phyloP scores from a whole-genome alignment of 2,888 invertebrate species.

The Epistrophe grossulariae region DNA sequence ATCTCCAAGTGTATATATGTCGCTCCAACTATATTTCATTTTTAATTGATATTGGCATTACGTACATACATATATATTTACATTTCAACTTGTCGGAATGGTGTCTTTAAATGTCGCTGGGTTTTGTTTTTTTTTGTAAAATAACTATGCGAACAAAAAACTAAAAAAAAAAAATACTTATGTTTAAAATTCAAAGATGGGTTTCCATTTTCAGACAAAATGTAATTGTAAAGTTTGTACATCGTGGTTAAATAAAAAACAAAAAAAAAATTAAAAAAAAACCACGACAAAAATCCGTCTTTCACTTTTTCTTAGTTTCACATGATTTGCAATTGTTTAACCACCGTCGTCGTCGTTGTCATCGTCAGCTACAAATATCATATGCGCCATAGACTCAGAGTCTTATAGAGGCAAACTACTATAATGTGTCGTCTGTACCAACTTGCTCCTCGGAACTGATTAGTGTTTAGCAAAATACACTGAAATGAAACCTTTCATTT shows the following conservation, averaged over 20 bases:
- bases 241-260: background rate
- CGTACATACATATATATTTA: background rate
- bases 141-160: background rate
- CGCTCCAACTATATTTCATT: background rate
- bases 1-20: too few relatives aligned
- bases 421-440: background rate
- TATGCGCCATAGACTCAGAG: background rate
- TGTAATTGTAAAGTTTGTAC: background rate
- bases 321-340: slow-evolving; percentile 2
- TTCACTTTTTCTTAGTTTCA: slow-evolving; percentile 3
- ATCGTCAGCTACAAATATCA: background rate
- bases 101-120: background rate
- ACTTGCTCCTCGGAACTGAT: background rate
- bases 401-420: background rate
- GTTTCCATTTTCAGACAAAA: background rate
- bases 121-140: background rate
- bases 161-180: background rate
- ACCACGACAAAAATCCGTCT: background rate
- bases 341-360: background rate
- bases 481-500: too few relatives aligned
- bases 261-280: too few relatives aligned
- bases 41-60: slow-evolving; percentile 1
- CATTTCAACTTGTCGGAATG: background rate
- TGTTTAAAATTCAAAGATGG: background rate
- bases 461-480: background rate